A percentile compares a stretch with the other conserved stretches of the same genome.
phyloP scores from a whole-genome alignment of 2,797 vertebrate genomes.

The Aldrovandia affinis region DNA sequence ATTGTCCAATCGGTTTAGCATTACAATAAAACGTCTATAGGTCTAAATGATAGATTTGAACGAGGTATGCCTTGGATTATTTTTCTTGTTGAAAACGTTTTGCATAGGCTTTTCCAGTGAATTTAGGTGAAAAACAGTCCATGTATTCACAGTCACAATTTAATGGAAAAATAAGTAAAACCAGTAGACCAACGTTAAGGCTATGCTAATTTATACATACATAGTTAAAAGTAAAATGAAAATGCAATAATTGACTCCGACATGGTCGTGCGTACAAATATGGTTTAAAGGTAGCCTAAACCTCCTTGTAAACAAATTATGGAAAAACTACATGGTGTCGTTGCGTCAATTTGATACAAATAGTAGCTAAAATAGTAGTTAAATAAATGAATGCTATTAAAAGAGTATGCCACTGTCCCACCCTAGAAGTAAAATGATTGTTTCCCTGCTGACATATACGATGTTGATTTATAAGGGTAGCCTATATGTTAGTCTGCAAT shows the following conservation, averaged over 20 bases:
- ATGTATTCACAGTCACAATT: not conserved
- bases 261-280: not conserved
- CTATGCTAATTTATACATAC: too few species aligned
- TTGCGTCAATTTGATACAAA: not conserved
- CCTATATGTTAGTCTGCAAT: not conserved
- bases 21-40: constrained; percentile 64
- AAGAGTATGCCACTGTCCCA: too few species aligned
- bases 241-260: too few species aligned
- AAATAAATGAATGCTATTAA: not conserved
- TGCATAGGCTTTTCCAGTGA: constrained; percentile 67
- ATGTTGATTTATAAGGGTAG: too few species aligned
- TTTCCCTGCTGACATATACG: too few species aligned
- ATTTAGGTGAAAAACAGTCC: not conserved
- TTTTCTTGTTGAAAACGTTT: constrained; percentile 51
- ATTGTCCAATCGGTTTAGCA: constrained; percentile 65
- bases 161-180: not conserved
- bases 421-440: too few species aligned
- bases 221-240: too few species aligned
- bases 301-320: not conserved
- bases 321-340: not conserved
- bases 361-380: too few species aligned
- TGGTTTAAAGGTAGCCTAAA: not conserved
- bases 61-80: constrained; percentile 64
- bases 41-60: constrained; percentile 45
- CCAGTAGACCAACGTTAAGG: not conserved